Percentiles rank a stretch among this genome's conserved stretches.
These are phyloP conservation scores for Leucophenga montana DNA, from an alignment of 2,888 invertebrate genomes.

Conservation along the genomic window DNA sequence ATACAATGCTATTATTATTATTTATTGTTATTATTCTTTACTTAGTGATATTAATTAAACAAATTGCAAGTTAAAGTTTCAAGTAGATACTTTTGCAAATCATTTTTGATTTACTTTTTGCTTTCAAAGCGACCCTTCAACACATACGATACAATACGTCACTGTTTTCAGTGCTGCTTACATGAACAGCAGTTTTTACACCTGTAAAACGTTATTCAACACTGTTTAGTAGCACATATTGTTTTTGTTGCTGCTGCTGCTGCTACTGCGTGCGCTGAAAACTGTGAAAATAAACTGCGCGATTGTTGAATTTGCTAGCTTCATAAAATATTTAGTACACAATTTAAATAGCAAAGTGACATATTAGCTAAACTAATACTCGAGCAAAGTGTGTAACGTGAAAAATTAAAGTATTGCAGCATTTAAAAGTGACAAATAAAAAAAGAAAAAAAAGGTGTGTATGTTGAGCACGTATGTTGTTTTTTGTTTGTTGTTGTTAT, in stretches of 20 bases:
- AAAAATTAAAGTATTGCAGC: constrained; percentile 15
- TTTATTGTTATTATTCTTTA: no score
- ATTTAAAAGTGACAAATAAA: constrained; percentile 40
- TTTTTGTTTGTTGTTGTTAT: constrained; percentile 59
- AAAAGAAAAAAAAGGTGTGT: constrained; percentile 45
- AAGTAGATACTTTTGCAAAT: no score
- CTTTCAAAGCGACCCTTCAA: no score
- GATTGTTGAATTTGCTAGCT: constrained; percentile 50
- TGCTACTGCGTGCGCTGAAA: constrained; percentile 5
- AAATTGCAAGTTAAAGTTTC: no score
- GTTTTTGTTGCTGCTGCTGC: constrained; percentile 21
- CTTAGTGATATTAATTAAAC: no score
- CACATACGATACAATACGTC: neutral
- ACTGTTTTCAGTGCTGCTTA: neutral
- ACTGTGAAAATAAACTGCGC: constrained; percentile 51
- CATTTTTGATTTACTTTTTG: no score
- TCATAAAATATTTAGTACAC: constrained; percentile 47
- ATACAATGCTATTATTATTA: no score
- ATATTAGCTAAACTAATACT: neutral
- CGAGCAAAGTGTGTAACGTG: neutral
- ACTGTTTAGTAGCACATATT: neutral
- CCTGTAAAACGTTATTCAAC: neutral
- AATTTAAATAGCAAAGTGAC: neutral
- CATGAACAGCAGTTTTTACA: neutral
- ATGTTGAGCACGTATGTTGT: constrained; percentile 32